Base-by-base conservation (phyloP, 2,797 vertebrate genomes). In the Tympanoctomys barrerae region DNA sequence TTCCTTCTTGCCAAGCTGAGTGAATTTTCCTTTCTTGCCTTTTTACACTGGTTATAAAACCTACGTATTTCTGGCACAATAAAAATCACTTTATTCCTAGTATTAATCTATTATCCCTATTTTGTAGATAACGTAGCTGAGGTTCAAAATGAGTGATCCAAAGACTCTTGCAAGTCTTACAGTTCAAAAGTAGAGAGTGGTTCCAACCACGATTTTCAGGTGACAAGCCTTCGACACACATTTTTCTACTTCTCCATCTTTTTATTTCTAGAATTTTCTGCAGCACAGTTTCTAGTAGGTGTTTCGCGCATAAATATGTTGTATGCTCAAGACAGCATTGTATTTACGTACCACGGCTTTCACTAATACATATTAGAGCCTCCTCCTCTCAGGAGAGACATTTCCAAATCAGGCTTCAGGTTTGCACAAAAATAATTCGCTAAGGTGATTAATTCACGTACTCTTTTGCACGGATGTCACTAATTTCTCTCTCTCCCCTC, bases 191-290 rank as follows among this genome's bases (percentile, higher is more conserved):
- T 86, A 24, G n/a, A n/a, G n/a, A n/a, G n/a, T 78, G 33, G 19
- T 21, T 7, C 54, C 28, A 78, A 26, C 9, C n/a, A 88, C 7
- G 16, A 36, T 62, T 66, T 95, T 89, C 64, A 62, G 24, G 39
- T 46, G 4, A 31, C 52, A 91, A 75, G 18, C n/a, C 61, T 9
- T 83, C 24, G 64, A 19, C 16, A 83, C 1, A 1, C 9, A 66
- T 46, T 85, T 80, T 39, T 42, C 64, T 91, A 62, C 33, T 84
- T 87, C 49, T 96, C 13, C 71, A 88, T 66, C 42, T 42, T 36
- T 94, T 79, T 46, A 93, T 66, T 84, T 90, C 28, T 61, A 96
- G 11, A 73, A 42, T 90, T 9, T 89, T 71, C 19, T 84, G 82
- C 12, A 5, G 14, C 79, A 18, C 90, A 42, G 66, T 68, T 87